Base-by-base conservation (phyloP, 2,797 vertebrate species). In the Bradypodion pumilum region DNA sequence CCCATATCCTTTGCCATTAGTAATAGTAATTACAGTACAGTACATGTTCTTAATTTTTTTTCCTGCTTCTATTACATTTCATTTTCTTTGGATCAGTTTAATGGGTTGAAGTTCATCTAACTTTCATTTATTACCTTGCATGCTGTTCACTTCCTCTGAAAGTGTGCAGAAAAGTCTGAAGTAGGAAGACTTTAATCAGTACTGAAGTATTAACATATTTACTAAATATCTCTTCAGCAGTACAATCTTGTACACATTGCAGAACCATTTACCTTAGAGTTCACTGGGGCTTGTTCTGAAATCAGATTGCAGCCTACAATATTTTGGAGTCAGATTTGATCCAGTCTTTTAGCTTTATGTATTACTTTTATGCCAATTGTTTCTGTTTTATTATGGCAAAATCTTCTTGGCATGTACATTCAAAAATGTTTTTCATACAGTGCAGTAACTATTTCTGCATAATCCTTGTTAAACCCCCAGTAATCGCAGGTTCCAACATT, bases 301-400 rank as follows among this genome's bases (percentile, higher is more conserved):
- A 63, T n/a, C 77, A 60, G 35, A 40, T 40, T 60, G 35, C 8
- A 25, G 35, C 13, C 35, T 13, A 7, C 0, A 40, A 8, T 81
- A 81, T 42, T 13, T 63, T 40, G 35, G 80, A 23, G 44, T 63
- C 84, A 68, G 84, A 85, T 87, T 86, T 81, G 73, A 88, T 87
- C 9, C 21, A 2, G 0, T 0, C 0, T 81, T 80, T 74, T 52
- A 76, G 2, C 37, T 65, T 81, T 46, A 44, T 46, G 85, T 19
- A 9, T 27, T 42, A 59, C 23, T 85, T 80, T 70, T 81, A 69
- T 84, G 60, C 59, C 77, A 42, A 74, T 80, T 65, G 27, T 80
- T 81, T 77, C 7, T 21, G 7, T 63, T 81, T 77, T 77, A 60
- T 3, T 29, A 23, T 35, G 42, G 59, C n/a, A 62, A 62, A 49